Evolutionary conservation across 2,797 vertebrate genomes (phyloP), one percentile per base, ranked within the genome.

Genomic region (Esox lucius): DNA sequence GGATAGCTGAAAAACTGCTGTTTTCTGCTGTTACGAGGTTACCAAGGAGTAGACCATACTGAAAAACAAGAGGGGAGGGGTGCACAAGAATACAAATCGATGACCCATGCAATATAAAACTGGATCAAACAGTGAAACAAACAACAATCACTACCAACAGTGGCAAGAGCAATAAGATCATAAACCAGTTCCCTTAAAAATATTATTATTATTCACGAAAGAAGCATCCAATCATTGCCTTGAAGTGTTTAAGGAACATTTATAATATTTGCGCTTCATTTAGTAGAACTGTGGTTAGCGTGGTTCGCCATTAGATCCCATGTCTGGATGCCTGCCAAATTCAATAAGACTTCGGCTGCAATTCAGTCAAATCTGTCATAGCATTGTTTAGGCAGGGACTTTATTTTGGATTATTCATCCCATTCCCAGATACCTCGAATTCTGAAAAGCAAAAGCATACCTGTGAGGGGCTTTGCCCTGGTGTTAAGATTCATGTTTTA

Each of bases 1-100:
- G 73, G 48, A 51, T 74, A 77, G 80, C 82, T 77, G 76, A 62
- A 68, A 75, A 68, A 82, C 80, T 82, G 83, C 80, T 11, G 74
- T 76, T 72, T 83, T 90, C 84, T 74, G 82, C 80, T 82, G 91
- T 96, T 98, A 98, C 85, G 96, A 97, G 91, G 95, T 98, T 93
- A 98, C 96, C 94, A 98, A 92, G 81, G 95, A 95, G 95, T 97
- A 98, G 95, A 98, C 96, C 97, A 98, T 96, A 96, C 97, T 99
- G 93, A 72, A 94, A 95, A 78, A 92, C 81, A 92, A 88, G 75
- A 89, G 77, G 78, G 88, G 80, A 79, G 8, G 71, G 13, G 81
- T 73, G 73, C 83, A 82, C 80, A 86, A 84, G 9, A 80, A 84
- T 79, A 79, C 74, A 4, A 76, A 16, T 79, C 61, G 84, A 84